A percentile compares a stretch with the other conserved stretches of the same genome.
phyloP scores from a whole-genome alignment of 2,113 vertebrate genomes.

The Hemicordylus capensis region DNA sequence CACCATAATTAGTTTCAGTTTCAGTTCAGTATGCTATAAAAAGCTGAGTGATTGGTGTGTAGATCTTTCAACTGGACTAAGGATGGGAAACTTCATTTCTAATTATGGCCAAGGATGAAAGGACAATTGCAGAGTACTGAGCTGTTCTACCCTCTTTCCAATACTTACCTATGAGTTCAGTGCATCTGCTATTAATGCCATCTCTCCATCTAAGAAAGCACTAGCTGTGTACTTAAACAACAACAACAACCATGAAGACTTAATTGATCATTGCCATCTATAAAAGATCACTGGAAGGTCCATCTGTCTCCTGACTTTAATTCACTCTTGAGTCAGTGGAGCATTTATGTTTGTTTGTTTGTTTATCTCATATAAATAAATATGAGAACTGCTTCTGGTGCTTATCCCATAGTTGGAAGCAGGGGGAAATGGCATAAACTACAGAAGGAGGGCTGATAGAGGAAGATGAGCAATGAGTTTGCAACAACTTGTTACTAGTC shows the following conservation, averaged over 20 bases:
- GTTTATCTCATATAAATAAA: no score
- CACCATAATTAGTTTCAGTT: slow-evolving; percentile 4
- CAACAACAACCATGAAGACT: no score
- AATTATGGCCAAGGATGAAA: not conserved
- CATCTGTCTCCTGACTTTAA: not conserved
- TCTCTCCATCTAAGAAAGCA: not conserved
- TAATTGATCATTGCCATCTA: not conserved
- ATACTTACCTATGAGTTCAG: accelerated
- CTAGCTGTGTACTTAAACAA: not conserved
- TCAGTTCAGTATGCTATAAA: not conserved
- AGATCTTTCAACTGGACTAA: not conserved
- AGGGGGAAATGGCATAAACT: not conserved
- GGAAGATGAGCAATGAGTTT: not conserved
- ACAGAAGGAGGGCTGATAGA: not conserved
- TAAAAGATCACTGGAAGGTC: not conserved
- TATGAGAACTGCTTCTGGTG: not conserved
- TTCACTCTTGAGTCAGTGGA: not conserved
- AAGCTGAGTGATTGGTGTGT: not conserved
- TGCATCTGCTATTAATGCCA: not conserved
- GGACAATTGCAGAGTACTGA: not conserved
- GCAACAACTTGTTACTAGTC: not conserved
- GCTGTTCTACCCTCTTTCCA: not conserved
- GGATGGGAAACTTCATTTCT: not conserved
- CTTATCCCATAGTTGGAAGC: not conserved
- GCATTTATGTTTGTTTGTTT: not conserved